Evolutionary conservation across 2,888 invertebrate species (phyloP), one percentile per base, ranked within the genome.

Genomic region (Lissocephala sabroskyi): DNA sequence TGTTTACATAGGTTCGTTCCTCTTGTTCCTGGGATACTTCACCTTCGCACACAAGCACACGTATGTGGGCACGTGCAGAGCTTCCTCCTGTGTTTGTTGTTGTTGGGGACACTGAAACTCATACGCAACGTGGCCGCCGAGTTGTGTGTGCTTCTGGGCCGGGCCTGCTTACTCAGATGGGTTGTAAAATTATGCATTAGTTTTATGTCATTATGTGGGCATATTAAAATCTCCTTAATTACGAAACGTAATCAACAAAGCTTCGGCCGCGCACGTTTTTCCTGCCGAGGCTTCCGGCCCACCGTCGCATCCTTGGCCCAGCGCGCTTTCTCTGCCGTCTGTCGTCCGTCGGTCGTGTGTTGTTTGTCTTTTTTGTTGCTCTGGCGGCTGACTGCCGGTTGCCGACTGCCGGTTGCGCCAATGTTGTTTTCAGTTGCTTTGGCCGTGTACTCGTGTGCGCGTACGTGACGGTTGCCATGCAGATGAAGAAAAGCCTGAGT

Each of bases 131-230:
- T 19, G 11, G 32, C 18, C 43, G 6, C 4, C 23, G 10, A 14
- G 17, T 29, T n/a, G 50, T 45, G 55, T 55, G 23, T 23, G n/a
- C n/a, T n/a, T n/a, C n/a, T n/a, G 3, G 35, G 16, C 35, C 14
- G 61, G 53, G 56, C 56, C 51, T 71, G 68, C 73, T 62, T 62
- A 64, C 68, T 73, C 68, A 71, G 56, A 74, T 74, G 74, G 63
- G 75, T 67, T 75, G 73, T 74, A 73, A 75, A 78, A 74, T 73
- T 78, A 74, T 75, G 73, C 73, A 74, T 74, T 74, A 78, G 73
- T 78, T 74, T 74, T 71, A 71, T 75, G 73, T 61, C 73, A 75
- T 78, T 78, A 61, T 75, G 78, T 45, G 78, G n/a, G 67, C 65
- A 78, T 78, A 78, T 78, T 74, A 74, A 74, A 75, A 78, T 78